Evolutionary conservation across 2,113 vertebrate genomes (phyloP).

Genomic region (Rhynchomys soricoides): DNA sequence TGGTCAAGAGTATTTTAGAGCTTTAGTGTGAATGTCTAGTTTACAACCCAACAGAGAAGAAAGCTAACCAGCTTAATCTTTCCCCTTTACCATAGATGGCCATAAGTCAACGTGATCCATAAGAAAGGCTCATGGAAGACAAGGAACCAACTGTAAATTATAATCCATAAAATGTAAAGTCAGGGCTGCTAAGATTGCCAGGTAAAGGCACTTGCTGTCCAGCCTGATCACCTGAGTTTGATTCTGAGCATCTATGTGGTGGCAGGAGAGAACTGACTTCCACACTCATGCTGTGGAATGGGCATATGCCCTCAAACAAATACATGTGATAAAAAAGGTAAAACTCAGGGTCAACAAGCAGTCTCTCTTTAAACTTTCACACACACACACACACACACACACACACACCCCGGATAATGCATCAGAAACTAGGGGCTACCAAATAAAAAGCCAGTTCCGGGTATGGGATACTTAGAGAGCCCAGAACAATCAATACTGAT

Average conservation of each 20-base stretch:
- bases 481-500: no score
- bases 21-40: background rate
- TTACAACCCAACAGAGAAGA: background rate
- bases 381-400: background rate
- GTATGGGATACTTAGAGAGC: background rate
- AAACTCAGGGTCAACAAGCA: background rate
- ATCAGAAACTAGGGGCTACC: background rate
- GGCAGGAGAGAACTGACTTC: background rate
- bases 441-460: background rate
- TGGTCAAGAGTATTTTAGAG: background rate
- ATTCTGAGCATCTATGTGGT: background rate
- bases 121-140: background rate
- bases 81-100: background rate
- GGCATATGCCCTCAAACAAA: background rate
- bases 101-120: background rate
- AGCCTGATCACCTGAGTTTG: background rate
- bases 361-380: background rate
- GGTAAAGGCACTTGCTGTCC: background rate
- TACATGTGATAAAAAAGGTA: background rate
- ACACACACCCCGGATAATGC: background rate
- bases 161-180: slow-evolving; percentile 21
- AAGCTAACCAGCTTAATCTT: background rate
- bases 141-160: background rate
- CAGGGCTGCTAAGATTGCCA: no score
- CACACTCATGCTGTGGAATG: background rate